phyloP scores from a whole-genome alignment of 64 coral and sea anemone species.

The Catalaphyllia jardinei region DNA sequence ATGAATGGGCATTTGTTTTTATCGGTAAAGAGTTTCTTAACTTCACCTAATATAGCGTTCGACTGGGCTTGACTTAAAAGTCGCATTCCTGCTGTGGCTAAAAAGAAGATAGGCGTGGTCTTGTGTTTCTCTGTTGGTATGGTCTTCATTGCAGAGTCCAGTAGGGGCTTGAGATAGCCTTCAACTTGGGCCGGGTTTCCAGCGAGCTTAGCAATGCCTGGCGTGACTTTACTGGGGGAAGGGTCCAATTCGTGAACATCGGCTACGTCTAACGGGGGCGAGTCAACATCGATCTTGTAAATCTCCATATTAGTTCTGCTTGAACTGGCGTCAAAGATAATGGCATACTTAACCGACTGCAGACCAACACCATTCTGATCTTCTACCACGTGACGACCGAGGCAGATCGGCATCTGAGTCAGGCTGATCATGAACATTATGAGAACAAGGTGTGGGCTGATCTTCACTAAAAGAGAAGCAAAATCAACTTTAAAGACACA shows the following conservation, averaged over 20 bases:
- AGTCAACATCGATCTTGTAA: background rate
- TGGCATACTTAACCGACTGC: background rate
- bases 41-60: background rate
- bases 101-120: slow-evolving; percentile 17
- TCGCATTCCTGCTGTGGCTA: slow-evolving; percentile 52
- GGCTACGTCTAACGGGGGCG: background rate
- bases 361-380: background rate
- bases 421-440: background rate
- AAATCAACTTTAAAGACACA: too few species aligned
- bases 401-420: background rate
- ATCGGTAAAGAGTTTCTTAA: slow-evolving; percentile 17
- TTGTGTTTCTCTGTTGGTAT: slow-evolving; percentile 19
- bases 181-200: slow-evolving; percentile 2
- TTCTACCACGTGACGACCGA: background rate
- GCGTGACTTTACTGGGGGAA: background rate
- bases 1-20: slow-evolving; percentile 50
- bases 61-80: background rate
- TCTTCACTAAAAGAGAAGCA: background rate
- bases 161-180: slow-evolving; percentile 5
- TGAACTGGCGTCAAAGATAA: slow-evolving; percentile 5
- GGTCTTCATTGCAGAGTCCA: background rate
- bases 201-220: slow-evolving; percentile 27
- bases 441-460: background rate
- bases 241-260: background rate
- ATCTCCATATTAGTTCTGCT: slow-evolving; percentile 11